These are phyloP conservation scores for Eublepharis macularius DNA, from an alignment of 2,113 vertebrate genomes.

Conservation along the genomic window DNA sequence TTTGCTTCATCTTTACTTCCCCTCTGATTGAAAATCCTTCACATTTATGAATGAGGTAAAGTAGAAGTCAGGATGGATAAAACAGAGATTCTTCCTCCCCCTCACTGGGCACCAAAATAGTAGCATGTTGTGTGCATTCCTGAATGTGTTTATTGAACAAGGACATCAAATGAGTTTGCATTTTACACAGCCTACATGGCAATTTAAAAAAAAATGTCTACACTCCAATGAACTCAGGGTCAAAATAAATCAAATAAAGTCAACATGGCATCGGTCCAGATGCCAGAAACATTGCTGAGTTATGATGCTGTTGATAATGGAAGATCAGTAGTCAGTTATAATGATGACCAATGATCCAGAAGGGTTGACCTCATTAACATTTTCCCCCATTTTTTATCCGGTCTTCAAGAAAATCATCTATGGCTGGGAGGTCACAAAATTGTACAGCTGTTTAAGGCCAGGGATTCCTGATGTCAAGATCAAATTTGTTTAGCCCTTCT, in stretches of 20 bases:
- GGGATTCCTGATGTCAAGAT: background rate
- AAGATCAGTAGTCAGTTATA: background rate
- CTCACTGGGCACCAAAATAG: no score
- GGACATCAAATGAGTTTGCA: background rate
- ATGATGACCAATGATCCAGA: background rate
- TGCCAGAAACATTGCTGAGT: slow-evolving; percentile 62
- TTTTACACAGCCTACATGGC: background rate
- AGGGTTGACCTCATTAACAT: background rate
- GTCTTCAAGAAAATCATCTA: background rate
- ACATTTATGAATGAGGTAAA: background rate
- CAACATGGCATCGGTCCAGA: slow-evolving; percentile 79
- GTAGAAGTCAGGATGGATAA: background rate
- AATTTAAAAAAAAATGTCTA: slow-evolving; percentile 76
- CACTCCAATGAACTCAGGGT: slow-evolving; percentile 77
- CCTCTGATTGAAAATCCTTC: background rate
- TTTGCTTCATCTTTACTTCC: background rate
- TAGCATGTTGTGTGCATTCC: no score
- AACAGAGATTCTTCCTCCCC: background rate
- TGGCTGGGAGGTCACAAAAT: background rate
- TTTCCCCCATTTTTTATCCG: background rate
- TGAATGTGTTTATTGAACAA: no score
- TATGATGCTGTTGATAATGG: background rate
- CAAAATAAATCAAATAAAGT: slow-evolving; percentile 75
- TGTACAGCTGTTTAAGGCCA: background rate
- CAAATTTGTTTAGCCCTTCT: no score